Conservation (phyloP, 1,140 invertebrate genomes). For the Wiebesia pumilae region DNA sequence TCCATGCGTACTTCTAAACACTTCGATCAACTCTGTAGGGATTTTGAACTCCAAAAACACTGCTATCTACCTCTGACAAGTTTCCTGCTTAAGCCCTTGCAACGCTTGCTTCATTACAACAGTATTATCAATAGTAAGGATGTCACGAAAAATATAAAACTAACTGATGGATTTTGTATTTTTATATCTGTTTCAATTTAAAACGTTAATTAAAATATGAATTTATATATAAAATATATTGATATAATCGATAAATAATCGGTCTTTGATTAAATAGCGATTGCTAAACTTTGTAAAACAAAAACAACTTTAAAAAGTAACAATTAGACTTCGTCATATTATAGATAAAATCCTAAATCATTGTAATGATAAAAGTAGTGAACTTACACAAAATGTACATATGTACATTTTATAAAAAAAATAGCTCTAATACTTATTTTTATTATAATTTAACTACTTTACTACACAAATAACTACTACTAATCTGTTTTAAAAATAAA, state of each 20-base stretch:
- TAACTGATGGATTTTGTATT: conserved; percentile 55
- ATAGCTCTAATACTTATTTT: neutral
- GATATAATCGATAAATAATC: too few species aligned
- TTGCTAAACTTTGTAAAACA: too few species aligned
- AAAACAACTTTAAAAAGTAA: too few species aligned
- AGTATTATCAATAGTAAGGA: conserved; percentile 86
- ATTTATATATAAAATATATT: too few species aligned
- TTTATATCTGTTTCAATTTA: neutral
- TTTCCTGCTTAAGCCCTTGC: conserved; percentile 91
- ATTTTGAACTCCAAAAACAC: conserved; percentile 90
- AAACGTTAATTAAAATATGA: too few species aligned
- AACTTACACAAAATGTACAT: too few species aligned
- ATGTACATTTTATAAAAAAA: too few species aligned
- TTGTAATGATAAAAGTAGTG: too few species aligned
- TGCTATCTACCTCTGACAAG: conserved; percentile 91
- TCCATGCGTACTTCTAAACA: conserved; percentile 82
- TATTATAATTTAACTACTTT: conserved; percentile 15
- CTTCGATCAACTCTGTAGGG: conserved; percentile 87
- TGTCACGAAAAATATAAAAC: neutral
- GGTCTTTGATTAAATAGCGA: too few species aligned
- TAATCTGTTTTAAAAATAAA: neutral
- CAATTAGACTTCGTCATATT: too few species aligned
- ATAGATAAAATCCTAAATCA: too few species aligned
- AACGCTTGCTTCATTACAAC: conserved; percentile 91
- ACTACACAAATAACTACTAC: neutral